Percentiles rank a stretch among this genome's conserved stretches.
phyloP scores from a whole-genome alignment of 2,113 vertebrate species.

The human (Homo sapiens) region DNA sequence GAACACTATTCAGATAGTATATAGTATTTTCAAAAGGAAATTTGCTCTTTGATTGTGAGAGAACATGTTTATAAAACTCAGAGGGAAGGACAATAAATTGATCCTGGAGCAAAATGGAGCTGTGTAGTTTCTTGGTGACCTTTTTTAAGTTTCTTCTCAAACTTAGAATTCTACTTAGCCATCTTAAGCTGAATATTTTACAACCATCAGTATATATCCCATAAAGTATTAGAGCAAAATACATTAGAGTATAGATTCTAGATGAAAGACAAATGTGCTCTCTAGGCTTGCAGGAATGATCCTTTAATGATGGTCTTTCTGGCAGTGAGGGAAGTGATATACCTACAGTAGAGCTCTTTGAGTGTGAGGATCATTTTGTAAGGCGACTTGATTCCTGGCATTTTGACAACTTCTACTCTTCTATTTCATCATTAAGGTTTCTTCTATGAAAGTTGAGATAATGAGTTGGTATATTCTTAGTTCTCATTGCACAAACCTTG shows the following conservation, averaged over 20 bases:
- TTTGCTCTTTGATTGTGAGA: neutral
- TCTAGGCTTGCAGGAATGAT: neutral
- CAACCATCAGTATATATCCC: neutral
- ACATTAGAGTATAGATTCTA: neutral
- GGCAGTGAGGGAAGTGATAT: neutral
- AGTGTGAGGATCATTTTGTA: neutral
- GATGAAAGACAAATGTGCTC: neutral
- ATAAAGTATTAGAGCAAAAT: neutral
- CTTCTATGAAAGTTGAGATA: neutral
- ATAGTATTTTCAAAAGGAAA: neutral
- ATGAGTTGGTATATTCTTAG: neutral
- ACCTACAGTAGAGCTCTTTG: neutral
- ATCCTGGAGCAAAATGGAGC: neutral
- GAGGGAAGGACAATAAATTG: neutral
- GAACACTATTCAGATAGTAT: neutral
- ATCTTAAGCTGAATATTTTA: neutral
- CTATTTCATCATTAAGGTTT: neutral
- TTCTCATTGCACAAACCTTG: neutral
- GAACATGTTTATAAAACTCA: neutral
- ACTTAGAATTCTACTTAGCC: neutral
- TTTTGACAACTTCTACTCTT: neutral
- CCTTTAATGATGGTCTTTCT: neutral
- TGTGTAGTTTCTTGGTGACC: neutral
- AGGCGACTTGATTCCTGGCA: neutral
- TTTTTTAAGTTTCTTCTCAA: neutral